Conservation (phyloP, 2,888 invertebrate genomes). For the Clostera curtula region DNA sequence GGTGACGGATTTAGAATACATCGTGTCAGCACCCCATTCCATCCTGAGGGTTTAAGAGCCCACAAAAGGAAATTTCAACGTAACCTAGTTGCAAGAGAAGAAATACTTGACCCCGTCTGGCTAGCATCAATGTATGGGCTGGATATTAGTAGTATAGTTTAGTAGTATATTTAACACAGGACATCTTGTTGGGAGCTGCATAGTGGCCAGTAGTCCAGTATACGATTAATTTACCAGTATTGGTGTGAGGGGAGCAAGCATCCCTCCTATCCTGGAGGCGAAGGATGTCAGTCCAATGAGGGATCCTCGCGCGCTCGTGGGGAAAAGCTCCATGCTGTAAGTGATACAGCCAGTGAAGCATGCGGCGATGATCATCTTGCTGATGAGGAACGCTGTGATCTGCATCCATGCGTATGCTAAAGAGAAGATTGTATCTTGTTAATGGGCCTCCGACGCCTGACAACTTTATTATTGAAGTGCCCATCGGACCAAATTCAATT, state of each 20-base stretch:
- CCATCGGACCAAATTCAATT: no score
- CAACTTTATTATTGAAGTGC: no score
- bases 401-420: conserved; percentile 41
- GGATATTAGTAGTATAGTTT: no score
- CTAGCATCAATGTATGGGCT: no score
- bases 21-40: no score
- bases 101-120: no score
- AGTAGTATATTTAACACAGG: no score
- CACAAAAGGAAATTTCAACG: no score
- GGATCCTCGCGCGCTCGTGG: conserved; percentile 77
- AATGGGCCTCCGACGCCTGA: neutral
- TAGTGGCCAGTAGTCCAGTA: neutral
- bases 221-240: conserved; percentile 43
- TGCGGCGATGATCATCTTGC: conserved; percentile 76
- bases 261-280: conserved; percentile 74
- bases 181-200: no score
- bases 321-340: conserved; percentile 78
- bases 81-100: no score
- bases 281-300: conserved; percentile 76
- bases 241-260: conserved; percentile 78
- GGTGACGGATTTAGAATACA: no score
- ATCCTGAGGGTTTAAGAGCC: no score
- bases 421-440: conserved; percentile 6
- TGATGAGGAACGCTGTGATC: conserved; percentile 65
- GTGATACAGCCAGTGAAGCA: conserved; percentile 77